phyloP scores from a whole-genome alignment of 2,888 invertebrate genomes.

The Craniophora ligustri region DNA sequence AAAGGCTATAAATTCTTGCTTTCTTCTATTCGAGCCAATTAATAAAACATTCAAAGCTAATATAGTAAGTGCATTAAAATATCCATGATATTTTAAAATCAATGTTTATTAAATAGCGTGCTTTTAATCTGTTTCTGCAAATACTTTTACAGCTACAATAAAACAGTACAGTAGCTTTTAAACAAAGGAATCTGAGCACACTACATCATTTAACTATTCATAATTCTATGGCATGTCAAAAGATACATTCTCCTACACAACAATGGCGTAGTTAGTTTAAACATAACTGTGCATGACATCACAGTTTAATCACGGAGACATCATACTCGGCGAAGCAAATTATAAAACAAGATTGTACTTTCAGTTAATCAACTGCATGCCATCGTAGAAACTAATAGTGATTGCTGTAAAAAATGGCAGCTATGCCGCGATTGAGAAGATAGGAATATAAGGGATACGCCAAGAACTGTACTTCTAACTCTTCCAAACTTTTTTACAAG shows the following conservation, averaged over 20 bases:
- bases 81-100: no score
- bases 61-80: no score
- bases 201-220: neutral
- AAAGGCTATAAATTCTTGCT: no score
- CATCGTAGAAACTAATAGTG: constrained; percentile 49
- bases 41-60: no score
- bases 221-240: neutral
- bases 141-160: neutral
- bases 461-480: neutral
- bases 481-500: neutral
- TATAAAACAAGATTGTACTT: constrained; percentile 36
- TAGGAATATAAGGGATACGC: constrained; percentile 7
- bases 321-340: constrained; percentile 21
- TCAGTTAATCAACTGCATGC: constrained; percentile 45
- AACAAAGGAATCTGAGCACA: neutral
- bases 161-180: neutral
- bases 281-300: constrained; percentile 26
- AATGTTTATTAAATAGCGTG: no score
- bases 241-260: neutral
- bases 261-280: constrained; percentile 3
- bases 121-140: neutral
- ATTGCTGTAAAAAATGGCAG: constrained; percentile 40
- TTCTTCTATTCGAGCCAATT: no score
- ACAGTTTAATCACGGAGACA: constrained; percentile 19
- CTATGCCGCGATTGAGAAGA: constrained; percentile 5